Percentiles rank a stretch among this genome's conserved stretches.
These are phyloP conservation scores for Myotis brandtii DNA, from an alignment of 2,113 vertebrate genomes.

Conservation along the genomic window DNA sequence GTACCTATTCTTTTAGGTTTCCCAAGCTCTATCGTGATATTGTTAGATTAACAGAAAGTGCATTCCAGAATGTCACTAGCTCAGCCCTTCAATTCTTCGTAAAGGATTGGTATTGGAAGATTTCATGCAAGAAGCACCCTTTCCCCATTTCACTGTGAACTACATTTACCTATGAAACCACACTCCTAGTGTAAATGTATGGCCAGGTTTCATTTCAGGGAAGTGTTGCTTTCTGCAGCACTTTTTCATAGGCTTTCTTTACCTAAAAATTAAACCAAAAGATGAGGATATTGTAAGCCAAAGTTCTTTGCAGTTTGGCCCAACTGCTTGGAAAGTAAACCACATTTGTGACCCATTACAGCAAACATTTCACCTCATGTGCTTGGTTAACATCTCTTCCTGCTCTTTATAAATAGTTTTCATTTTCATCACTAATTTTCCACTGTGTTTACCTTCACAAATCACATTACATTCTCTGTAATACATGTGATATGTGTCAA, in stretches of 20 bases:
- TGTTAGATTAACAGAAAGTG: background rate
- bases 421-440: conserved; percentile 15
- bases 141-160: background rate
- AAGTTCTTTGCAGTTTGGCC: background rate
- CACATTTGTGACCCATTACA: background rate
- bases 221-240: background rate
- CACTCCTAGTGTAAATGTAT: background rate
- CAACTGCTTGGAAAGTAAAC: background rate
- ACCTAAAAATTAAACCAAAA: conserved; percentile 49
- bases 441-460: background rate
- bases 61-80: background rate
- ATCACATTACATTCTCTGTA: background rate
- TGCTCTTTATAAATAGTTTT: background rate
- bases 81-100: background rate
- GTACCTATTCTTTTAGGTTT: background rate
- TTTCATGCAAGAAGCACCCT: background rate
- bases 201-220: background rate
- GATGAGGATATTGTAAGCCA: background rate
- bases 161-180: conserved; percentile 17
- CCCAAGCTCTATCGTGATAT: background rate
- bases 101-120: background rate
- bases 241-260: background rate
- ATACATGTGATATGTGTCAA: background rate
- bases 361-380: background rate
- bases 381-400: background rate